Evolutionary conservation across 1,140 invertebrate species (phyloP).

Genomic region (Drosophila sechellia): DNA sequence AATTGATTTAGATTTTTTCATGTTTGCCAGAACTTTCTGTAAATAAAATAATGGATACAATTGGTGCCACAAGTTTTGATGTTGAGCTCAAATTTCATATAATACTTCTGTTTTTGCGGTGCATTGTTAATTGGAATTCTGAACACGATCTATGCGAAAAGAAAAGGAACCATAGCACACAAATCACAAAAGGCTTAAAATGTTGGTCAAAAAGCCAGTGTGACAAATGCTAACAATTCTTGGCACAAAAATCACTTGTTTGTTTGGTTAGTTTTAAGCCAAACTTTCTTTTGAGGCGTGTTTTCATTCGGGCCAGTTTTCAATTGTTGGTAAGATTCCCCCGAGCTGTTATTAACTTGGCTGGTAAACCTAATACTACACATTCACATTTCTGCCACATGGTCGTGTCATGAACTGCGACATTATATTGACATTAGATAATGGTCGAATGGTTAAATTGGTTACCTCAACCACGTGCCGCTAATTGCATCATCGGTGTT

Average conservation of each 20-base stretch:
- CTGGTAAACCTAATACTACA: constrained; percentile 13
- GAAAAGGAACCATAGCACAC: constrained; percentile 6
- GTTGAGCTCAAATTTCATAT: neutral
- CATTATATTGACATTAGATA: constrained; percentile 67
- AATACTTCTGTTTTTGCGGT: neutral
- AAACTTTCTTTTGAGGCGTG: constrained; percentile 73
- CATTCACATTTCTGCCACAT: constrained; percentile 23
- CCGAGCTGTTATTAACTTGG: constrained; percentile 51
- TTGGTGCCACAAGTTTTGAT: neutral
- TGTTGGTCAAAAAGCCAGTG: constrained; percentile 42
- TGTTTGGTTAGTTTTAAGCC: constrained; percentile 29
- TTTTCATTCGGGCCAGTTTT: constrained; percentile 44
- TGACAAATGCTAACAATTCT: constrained; percentile 49
- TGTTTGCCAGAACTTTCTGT: neutral
- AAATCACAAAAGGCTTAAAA: constrained; percentile 18
- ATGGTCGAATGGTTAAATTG: constrained; percentile 30
- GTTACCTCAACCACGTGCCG: constrained; percentile 38
- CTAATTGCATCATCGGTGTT: constrained; percentile 43
- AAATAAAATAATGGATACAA: neutral
- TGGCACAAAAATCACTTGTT: constrained; percentile 51
- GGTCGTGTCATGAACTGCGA: constrained; percentile 67
- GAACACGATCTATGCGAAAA: constrained; percentile 28
- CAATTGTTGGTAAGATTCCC: constrained; percentile 38
- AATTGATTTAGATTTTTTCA: neutral
- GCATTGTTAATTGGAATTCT: constrained; percentile 24